Evolutionary conservation across 2,113 vertebrate species (phyloP), one percentile per base, ranked within the genome.

Genomic region (Apaloderma vittatum): DNA sequence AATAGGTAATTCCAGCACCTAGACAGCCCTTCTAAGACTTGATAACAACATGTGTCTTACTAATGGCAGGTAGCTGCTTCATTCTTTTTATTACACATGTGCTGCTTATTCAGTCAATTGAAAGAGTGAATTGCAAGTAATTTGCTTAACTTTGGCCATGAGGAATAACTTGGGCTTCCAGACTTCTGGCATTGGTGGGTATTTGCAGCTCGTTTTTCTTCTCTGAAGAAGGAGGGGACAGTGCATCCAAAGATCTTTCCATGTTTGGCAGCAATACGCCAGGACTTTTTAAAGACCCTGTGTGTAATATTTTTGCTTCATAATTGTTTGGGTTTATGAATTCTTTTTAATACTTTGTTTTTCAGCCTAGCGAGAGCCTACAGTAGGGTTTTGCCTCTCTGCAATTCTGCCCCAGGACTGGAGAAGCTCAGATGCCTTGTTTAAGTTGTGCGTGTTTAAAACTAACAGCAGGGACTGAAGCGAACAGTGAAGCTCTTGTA

Each of bases 401-500:
- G 80, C 86, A 94, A 11, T 92, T 92, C 84, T 4, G 0, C 63
- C n/a, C 29, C 34, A 48, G 95, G 62, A 55, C 95, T 96, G 95
- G 96, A 94, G 93, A 97, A 95, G 86, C 94, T 97, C 88, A 93
- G 72, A 92, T 94, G 91, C 91, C 94, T 94, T 97, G 96, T 96
- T 97, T 94, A 94, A 97, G 94, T 92, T 97, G 80, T 76, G 62
- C 0, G 4, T 94, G 70, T 92, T 95, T 96, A 94, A 95, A 97
- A 96, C 77, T 93, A 96, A 94, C 92, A 96, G 94, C 93, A 93
- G 90, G 90, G 93, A 86, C 82, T 91, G 92, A 67, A 94, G 74
- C 43, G 89, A 97, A 97, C 96, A 97, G 92, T 96, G 96, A 94
- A 93, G 94, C 95, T 94, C 92, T 97, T 96, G 91, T 96, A 51